Percentiles rank a stretch among this genome's conserved stretches.
These are phyloP conservation scores for Rhingia rostrata DNA, from an alignment of 2,888 invertebrate genomes.

Conservation along the genomic window DNA sequence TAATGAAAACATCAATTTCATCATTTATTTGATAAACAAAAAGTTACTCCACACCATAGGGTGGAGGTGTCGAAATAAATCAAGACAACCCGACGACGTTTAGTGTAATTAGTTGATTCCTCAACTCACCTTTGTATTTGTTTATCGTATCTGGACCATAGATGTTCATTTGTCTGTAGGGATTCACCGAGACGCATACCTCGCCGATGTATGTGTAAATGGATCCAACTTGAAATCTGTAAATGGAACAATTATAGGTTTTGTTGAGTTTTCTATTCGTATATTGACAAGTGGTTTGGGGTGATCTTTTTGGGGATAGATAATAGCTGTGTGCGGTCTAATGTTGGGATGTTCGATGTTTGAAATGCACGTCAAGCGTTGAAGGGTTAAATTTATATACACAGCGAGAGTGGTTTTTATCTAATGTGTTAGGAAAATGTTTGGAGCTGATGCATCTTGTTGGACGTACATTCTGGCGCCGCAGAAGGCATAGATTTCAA, in stretches of 20 bases:
- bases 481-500: neutral
- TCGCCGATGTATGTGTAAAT: conserved; percentile 99
- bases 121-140: conserved; percentile 90
- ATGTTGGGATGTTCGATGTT: conserved; percentile 3
- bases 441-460: neutral
- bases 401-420: conserved; percentile 15
- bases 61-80: conserved; percentile 10
- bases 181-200: conserved; percentile 98
- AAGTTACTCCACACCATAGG: conserved; percentile 7
- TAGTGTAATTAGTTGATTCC: neutral
- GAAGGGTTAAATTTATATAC: conserved; percentile 25
- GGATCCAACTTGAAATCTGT: conserved; percentile 93
- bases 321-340: neutral
- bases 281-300: conserved; percentile 37
- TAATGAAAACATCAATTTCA: conserved; percentile 43
- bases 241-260: conserved; percentile 46
- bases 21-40: conserved; percentile 25
- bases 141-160: conserved; percentile 94
- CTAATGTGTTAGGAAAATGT: conserved; percentile 23
- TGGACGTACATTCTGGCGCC: conserved; percentile 42
- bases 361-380: conserved; percentile 54
- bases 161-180: conserved; percentile 95
- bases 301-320: neutral
- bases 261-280: conserved; percentile 52
- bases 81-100: neutral